Evolutionary conservation across 2,888 invertebrate genomes (phyloP).

Genomic region (Xestobium rufovillosum): DNA sequence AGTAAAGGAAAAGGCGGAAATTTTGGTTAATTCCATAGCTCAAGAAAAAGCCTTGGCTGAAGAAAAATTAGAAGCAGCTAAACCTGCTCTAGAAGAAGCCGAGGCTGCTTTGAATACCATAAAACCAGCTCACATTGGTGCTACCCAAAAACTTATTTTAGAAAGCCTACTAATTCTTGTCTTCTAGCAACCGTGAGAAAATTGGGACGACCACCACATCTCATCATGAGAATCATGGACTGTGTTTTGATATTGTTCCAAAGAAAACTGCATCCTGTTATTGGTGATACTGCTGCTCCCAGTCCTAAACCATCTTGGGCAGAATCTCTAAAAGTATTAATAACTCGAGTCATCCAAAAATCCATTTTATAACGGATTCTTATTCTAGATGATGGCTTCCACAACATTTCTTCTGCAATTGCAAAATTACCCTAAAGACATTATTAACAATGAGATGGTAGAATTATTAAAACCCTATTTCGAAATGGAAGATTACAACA

Average conservation of each 20-base stretch:
- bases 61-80: constrained; percentile 88
- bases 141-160: background rate
- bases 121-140: constrained; percentile 87
- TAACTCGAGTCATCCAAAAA: too few species aligned
- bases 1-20: constrained; percentile 93
- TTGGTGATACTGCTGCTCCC: constrained; percentile 70
- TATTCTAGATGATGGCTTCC: constrained; percentile 82
- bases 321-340: constrained; percentile 90
- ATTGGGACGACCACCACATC: constrained; percentile 88
- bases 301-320: constrained; percentile 95
- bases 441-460: constrained; percentile 95
- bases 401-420: constrained; percentile 85
- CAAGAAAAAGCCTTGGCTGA: constrained; percentile 88
- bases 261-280: constrained; percentile 73
- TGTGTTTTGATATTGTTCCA: constrained; percentile 90
- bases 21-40: constrained; percentile 76
- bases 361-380: constrained; percentile 10
- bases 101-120: constrained; percentile 93
- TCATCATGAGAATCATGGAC: constrained; percentile 98
- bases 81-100: constrained; percentile 92
- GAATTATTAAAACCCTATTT: constrained; percentile 88
- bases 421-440: constrained; percentile 93
- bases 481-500: constrained; percentile 93
- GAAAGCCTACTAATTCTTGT: too few species aligned
- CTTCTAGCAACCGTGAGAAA: constrained; percentile 75